Percentiles rank a stretch among this genome's conserved stretches.
These are phyloP conservation scores for Labeo rohita DNA, from an alignment of 2,113 vertebrate genomes.

Conservation along the genomic window DNA sequence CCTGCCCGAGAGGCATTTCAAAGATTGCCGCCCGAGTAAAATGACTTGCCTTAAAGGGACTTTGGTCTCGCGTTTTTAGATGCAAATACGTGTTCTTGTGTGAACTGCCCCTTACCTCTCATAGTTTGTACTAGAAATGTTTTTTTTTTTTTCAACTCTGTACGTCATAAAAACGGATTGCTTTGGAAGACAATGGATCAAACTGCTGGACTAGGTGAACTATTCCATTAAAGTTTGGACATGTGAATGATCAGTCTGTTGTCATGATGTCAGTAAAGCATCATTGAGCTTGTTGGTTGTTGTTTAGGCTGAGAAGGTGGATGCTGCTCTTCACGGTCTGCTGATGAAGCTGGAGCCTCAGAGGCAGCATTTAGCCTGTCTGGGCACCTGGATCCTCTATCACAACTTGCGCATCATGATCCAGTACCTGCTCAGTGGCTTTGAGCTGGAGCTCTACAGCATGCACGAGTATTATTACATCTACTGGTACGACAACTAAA, in stretches of 20 bases:
- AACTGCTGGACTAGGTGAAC: too few species aligned
- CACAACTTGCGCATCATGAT: constrained; percentile 99
- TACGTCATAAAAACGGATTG: too few species aligned
- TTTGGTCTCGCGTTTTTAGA: too few species aligned
- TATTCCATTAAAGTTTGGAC: too few species aligned
- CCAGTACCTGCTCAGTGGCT: constrained; percentile 97
- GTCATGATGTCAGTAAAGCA: not conserved
- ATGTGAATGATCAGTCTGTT: not conserved
- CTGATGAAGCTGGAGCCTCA: constrained; percentile 97
- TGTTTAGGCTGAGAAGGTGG: constrained; percentile 93
- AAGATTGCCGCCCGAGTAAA: too few species aligned
- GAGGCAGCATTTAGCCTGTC: constrained; percentile 93
- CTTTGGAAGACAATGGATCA: too few species aligned
- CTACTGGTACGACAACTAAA: constrained; percentile 86
- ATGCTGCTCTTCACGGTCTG: constrained; percentile 94
- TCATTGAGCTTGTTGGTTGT: not conserved
- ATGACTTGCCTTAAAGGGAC: too few species aligned
- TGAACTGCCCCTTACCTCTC: too few species aligned
- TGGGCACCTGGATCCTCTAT: constrained; percentile 98
- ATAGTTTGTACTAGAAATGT: too few species aligned
- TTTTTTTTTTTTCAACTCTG: too few species aligned
- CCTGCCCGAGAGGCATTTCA: too few species aligned
- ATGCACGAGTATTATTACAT: constrained; percentile 99
- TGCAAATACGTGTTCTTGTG: too few species aligned
- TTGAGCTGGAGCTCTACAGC: constrained; percentile 97